Evolutionary conservation across 2,888 invertebrate genomes (phyloP).

Genomic region (Zonitis immaculata): DNA sequence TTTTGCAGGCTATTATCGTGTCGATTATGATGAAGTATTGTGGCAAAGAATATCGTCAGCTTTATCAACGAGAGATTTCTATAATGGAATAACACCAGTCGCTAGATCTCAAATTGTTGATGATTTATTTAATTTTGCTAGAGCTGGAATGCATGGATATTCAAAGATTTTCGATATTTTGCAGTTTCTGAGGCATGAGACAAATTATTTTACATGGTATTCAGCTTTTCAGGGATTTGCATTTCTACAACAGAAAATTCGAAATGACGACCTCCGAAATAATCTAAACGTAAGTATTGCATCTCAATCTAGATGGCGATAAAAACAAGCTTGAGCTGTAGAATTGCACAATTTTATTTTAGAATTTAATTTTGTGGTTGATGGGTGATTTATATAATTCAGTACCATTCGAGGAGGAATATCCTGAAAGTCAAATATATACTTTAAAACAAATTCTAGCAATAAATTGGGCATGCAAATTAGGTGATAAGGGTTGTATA

Average conservation of each 20-base stretch:
- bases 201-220: slow-evolving; percentile 72
- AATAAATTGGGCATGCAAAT: slow-evolving; percentile 61
- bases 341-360: no score
- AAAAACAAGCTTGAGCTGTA: no score
- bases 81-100: slow-evolving; percentile 55
- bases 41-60: slow-evolving; percentile 53
- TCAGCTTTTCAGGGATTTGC: slow-evolving; percentile 55
- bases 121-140: slow-evolving; percentile 70
- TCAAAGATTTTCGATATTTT: slow-evolving; percentile 59
- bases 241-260: slow-evolving; percentile 29
- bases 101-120: slow-evolving; percentile 76
- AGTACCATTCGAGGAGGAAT: slow-evolving; percentile 22
- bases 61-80: slow-evolving; percentile 44
- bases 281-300: slow-evolving; percentile 9
- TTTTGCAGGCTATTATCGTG: slow-evolving; percentile 59
- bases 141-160: slow-evolving; percentile 58
- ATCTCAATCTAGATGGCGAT: no score
- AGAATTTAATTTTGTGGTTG: slow-evolving; percentile 14
- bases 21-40: slow-evolving; percentile 59
- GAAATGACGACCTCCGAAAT: slow-evolving; percentile 1
- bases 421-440: slow-evolving; percentile 46
- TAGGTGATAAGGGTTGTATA: slow-evolving; percentile 57
- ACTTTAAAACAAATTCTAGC: slow-evolving; percentile 58
- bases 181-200: slow-evolving; percentile 64
- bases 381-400: slow-evolving; percentile 23